Percentiles rank a stretch among this genome's conserved stretches.
Evolutionary conservation across 2,797 vertebrate species (phyloP).

Genomic region (Dicrostonyx torquatus): DNA sequence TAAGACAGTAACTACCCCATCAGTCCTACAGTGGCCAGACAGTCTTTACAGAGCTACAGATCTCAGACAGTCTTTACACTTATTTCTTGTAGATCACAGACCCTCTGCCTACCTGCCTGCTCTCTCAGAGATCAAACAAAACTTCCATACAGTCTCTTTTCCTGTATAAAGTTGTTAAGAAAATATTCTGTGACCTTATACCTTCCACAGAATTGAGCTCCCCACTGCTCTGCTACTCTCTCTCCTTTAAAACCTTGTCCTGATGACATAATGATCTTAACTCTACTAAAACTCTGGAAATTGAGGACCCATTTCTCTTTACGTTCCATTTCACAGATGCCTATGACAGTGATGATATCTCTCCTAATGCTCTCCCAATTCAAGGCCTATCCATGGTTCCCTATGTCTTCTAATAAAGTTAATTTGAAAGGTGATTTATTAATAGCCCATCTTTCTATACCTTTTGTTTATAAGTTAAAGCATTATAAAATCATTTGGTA

Average conservation of each 20-base stretch:
- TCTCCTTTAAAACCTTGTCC: neutral
- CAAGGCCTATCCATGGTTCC: too few relatives aligned
- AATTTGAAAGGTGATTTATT: neutral
- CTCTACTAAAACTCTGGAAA: neutral
- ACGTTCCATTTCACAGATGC: neutral
- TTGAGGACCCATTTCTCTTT: too few relatives aligned
- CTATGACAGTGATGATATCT: neutral
- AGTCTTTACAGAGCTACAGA: neutral
- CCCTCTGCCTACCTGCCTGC: neutral
- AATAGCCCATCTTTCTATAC: neutral
- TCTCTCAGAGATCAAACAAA: neutral
- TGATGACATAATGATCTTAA: neutral
- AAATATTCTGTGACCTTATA: too few relatives aligned
- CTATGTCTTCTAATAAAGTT: neutral
- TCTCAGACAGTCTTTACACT: neutral
- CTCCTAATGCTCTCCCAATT: neutral
- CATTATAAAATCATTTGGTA: neutral
- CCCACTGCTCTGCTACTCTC: too few relatives aligned
- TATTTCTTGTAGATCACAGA: neutral
- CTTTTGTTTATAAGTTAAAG: neutral
- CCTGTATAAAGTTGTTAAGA: neutral
- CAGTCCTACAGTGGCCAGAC: neutral
- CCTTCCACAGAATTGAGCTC: neutral
- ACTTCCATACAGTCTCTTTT: too few relatives aligned
- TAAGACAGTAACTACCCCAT: fast-evolving